Base-by-base conservation (phyloP, 2,113 vertebrate species). In the Thamnophis sirtalis region DNA sequence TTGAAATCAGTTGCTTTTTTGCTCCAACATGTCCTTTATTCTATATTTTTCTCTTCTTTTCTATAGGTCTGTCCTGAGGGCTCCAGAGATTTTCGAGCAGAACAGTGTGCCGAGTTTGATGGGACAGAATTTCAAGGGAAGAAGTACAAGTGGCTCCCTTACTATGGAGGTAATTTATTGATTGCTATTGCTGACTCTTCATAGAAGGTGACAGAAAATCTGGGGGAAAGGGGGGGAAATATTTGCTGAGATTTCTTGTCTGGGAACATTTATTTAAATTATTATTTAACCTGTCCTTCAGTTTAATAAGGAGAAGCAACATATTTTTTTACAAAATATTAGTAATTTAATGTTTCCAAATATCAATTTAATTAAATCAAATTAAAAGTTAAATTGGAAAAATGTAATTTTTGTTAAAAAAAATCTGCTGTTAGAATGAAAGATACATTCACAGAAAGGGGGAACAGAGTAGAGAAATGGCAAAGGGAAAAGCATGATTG, bases 61-160 rank as follows among this genome's bases (percentile, higher is more conserved):
- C 15, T 24, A 24, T 95, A 99, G 99, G 98, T 97, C 95, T 99
- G 99, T 94, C 98, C 98, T 0, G 98, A 98, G 1, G 98, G 98
- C 1, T 97, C 98, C 84, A 94, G 50, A 21, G 99, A 99, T 94
- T 99, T 99, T 96, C 97, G 99, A 19, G 99, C 99, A 2, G 98
- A 99, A 94, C 99, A 99, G 94, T 99, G 99, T 93, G 94, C 99
- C 1, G 97, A 98, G 93, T 98, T 98, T 0, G 98, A 99, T 5
- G 97, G 97, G 28, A 96, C 84, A 0, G 98, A 98, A 93, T 99
- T 99, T 95, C 98, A 99, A 95, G 99, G 98, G 15, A 98, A 98
- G 92, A 98, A 91, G 88, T 98, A 98, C 96, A 98, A 98, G 93
- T 99, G 99, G 99, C 97, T 99, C 88, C 98, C 99, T 0, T 99